Evolutionary conservation across 2,888 invertebrate genomes (phyloP), one percentile per base, ranked within the genome.

Genomic region (Dastarcus helophoroides): DNA sequence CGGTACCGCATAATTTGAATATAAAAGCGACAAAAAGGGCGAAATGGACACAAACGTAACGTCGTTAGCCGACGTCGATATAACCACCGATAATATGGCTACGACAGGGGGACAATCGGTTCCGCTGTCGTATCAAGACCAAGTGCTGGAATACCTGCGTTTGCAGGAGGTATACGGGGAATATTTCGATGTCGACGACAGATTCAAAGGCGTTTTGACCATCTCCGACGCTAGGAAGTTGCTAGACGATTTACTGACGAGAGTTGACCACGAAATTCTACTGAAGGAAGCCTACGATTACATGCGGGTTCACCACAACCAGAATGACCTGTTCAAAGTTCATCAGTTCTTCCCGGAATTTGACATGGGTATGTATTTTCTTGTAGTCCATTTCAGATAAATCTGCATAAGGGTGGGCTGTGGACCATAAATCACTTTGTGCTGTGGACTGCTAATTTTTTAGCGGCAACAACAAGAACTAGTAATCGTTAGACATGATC

Each of bases 241-340:
- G 14, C 22, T 56, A 22, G 41, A 48, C 22, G 46, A 51, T 8
- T 22, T 56, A 6, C 22, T 56, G 7, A 17, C 40, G n/a, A 45
- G 45, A 22, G 43, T 53, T 4, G 46, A 51, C 15, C 40, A 43
- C 22, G 37, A 46, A 9, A 39, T 44, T n/a, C 36, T 45, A 1
- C 46, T 45, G 12, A 44, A 45, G 25, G 47, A 50, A 23, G 37
- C 40, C 12, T 53, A 53, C 30, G 38, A 49, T 14, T 41, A 45
- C 14, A 36, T 43, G 23, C 32, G 40, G 14, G 31, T 32, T 12
- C 38, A 43, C 11, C 54, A 58, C 31, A 50, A 54, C 38, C 56
- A 57, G 31, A 48, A 45, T 29, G 39, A 45, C 0, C 35, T 58
- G 24, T 54, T 56, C 36, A 37, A 49, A 26, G 13, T 51, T 11